phyloP scores from a whole-genome alignment of 2,888 invertebrate species.

The Esperia sulphurella region DNA sequence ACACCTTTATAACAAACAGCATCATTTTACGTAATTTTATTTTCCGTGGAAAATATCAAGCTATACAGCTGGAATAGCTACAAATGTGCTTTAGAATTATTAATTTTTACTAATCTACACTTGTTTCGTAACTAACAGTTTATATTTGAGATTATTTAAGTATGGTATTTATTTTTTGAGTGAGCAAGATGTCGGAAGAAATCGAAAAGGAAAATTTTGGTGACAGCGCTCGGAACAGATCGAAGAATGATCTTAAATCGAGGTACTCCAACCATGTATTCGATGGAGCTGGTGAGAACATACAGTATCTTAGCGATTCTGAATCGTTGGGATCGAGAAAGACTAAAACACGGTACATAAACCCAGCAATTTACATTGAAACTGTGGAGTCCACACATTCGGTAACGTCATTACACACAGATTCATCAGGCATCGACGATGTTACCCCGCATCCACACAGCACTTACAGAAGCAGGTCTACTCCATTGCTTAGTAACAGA shows the following conservation, averaged over 20 bases:
- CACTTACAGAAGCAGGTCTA: conserved; percentile 63
- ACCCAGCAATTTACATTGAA: conserved; percentile 81
- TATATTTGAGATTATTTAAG: conserved; percentile 11
- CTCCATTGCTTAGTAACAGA: conserved; percentile 58
- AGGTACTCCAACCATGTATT: conserved; percentile 58
- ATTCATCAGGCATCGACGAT: conserved; percentile 46
- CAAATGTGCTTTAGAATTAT: too few relatives aligned
- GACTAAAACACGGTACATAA: conserved; percentile 76
- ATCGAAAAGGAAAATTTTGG: conserved; percentile 48
- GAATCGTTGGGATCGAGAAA: conserved; percentile 59
- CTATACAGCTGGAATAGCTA: too few relatives aligned
- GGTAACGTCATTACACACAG: conserved; percentile 58
- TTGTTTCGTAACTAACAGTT: conserved; percentile 13
- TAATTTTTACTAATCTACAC: too few relatives aligned
- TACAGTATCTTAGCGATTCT: conserved; percentile 64
- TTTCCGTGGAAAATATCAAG: too few relatives aligned
- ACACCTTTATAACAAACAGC: neutral
- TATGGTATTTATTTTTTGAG: conserved; percentile 21
- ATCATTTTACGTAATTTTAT: conserved; percentile 12
- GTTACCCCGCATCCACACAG: conserved; percentile 70
- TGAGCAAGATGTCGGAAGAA: conserved; percentile 46
- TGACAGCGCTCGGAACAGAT: conserved; percentile 51
- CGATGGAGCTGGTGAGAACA: conserved; percentile 66
- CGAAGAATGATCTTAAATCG: conserved; percentile 31
- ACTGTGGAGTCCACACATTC: conserved; percentile 62